phyloP scores from a whole-genome alignment of 2,797 vertebrate genomes.

The Sternotherus odoratus region DNA sequence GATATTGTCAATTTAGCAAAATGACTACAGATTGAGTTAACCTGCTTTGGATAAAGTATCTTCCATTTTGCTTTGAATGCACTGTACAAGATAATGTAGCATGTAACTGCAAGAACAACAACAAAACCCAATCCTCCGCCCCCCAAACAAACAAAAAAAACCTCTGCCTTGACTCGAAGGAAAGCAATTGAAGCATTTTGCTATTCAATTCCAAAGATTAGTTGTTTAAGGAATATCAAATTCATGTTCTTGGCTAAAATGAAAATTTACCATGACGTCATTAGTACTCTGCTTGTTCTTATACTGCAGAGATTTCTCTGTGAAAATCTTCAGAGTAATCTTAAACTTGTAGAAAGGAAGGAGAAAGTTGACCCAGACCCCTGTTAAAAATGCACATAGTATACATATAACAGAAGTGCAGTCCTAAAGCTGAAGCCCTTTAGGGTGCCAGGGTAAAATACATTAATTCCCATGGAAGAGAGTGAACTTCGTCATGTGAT shows the following conservation, averaged over 20 bases:
- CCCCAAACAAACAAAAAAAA: neutral
- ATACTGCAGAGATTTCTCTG: neutral
- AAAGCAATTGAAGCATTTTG: neutral
- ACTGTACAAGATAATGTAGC: neutral
- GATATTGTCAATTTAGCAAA: neutral
- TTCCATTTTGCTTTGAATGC: neutral
- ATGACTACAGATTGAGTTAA: neutral
- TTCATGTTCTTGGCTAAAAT: neutral
- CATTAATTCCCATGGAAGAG: neutral
- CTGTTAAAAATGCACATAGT: neutral
- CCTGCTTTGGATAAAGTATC: neutral
- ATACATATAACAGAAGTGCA: neutral
- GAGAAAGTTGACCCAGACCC: neutral
- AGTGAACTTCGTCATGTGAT: slow-evolving; percentile 1
- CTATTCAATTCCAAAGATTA: neutral
- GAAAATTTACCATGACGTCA: neutral
- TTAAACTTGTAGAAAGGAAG: neutral
- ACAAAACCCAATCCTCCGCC: neutral
- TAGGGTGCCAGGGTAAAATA: neutral
- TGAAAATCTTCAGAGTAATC: neutral
- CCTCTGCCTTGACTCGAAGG: neutral
- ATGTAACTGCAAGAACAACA: neutral
- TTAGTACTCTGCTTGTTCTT: neutral
- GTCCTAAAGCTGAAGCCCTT: neutral
- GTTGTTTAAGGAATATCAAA: neutral